phyloP scores from a whole-genome alignment of 2,113 vertebrate species.

The Hassar affinis region DNA sequence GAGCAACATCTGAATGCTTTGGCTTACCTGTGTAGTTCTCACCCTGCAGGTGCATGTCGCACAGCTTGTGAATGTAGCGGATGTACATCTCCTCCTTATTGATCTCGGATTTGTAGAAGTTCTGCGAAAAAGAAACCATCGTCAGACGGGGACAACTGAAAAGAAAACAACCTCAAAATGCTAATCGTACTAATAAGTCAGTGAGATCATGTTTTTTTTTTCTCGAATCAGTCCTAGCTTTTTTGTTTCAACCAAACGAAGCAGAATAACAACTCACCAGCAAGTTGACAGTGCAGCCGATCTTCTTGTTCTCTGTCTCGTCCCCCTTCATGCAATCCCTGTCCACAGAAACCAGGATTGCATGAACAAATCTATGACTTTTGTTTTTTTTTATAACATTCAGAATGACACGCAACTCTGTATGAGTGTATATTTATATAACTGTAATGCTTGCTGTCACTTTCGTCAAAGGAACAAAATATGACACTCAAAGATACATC shows the following conservation, averaged over 20 bases:
- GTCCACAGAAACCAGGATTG: slow-evolving; percentile 10
- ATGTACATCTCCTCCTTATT: slow-evolving; percentile 99
- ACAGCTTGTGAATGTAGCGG: slow-evolving; percentile 97
- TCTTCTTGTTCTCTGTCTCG: slow-evolving; percentile 97
- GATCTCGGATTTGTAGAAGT: slow-evolving; percentile 98
- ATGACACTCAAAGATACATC: background rate
- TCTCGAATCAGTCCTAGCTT: background rate
- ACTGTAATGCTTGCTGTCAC: background rate
- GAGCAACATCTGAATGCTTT: background rate
- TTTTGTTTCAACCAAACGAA: background rate
- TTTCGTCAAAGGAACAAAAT: background rate
- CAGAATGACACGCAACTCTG: background rate
- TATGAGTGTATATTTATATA: background rate
- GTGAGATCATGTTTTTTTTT: background rate
- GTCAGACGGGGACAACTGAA: background rate
- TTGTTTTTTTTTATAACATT: background rate
- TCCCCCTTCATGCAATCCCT: slow-evolving; percentile 99
- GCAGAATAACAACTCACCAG: slow-evolving; percentile 76
- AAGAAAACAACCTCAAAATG: background rate
- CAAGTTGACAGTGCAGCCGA: slow-evolving; percentile 94
- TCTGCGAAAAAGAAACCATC: slow-evolving; percentile 69
- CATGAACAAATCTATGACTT: background rate
- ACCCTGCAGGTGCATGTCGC: slow-evolving; percentile 95
- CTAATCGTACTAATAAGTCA: background rate
- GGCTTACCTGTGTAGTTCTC: slow-evolving; percentile 91